Evolutionary conservation across 2,888 invertebrate genomes (phyloP), one percentile per base, ranked within the genome.

Genomic region (Orchesellides sinensis): DNA sequence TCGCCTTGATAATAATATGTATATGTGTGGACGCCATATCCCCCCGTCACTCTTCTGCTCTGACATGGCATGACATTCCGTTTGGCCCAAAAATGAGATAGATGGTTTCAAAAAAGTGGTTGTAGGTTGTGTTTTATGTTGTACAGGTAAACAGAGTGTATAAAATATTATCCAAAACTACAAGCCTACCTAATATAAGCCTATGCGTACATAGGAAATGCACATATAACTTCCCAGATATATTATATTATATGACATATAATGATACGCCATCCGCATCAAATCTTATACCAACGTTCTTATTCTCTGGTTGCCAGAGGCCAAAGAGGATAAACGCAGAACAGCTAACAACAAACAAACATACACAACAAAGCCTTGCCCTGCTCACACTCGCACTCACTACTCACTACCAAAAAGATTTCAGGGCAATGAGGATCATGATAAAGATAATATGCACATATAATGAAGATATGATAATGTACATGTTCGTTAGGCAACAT

Each of bases 61-160:
- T 35, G 8, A 10, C 12, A 12, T n/a, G n/a, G n/a, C n/a, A n/a
- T 19, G 32, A 17, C 23, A 23, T 23, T 17, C 40, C 12, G 49
- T 10, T 25, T 52, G 40, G 72, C 19, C 40, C 23, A 14, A 35
- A 56, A 25, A 59, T 25, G 45, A n/a, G 1, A n/a, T n/a, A n/a
- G n/a, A 14, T 66, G 40, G n/a, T 66, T 66, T 52, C 32, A 23
- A 40, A 63, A 63, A 74, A 63, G 73, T 52, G 21, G 63, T 74
- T 63, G 61, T 40, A 14, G 40, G 14, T 40, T 40, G 10, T 14
- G n/a, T 35, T 17, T 35, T 63, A 32, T 63, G 14, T n/a, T 61
- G 40, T 40, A 65, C 23, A 45, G 23, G 2, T n/a, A 2, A 40
- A 14, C 12, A 23, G 25, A n/a, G 6, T 63, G 27, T 27, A 6